phyloP scores from a whole-genome alignment of 2,113 vertebrate genomes.

The Ranitomeya imitator region DNA sequence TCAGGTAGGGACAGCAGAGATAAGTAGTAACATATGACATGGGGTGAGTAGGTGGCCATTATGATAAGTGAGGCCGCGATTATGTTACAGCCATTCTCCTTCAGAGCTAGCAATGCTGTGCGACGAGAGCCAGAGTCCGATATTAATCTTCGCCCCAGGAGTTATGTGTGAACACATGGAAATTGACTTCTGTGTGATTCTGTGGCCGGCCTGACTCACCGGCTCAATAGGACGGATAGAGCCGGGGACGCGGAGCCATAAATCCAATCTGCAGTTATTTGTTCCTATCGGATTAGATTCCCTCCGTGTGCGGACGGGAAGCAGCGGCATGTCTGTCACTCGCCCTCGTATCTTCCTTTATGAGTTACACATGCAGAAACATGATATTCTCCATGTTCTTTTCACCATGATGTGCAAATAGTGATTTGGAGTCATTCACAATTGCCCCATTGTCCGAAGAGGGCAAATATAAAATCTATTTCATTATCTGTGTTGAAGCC shows the following conservation, averaged over 20 bases:
- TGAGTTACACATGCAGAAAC: neutral
- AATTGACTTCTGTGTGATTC: neutral
- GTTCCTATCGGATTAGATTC: neutral
- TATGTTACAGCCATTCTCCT: neutral
- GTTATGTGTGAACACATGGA: neutral
- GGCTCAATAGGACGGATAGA: neutral
- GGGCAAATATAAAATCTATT: too few relatives aligned
- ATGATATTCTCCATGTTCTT: neutral
- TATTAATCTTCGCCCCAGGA: neutral
- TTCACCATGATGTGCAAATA: too few relatives aligned
- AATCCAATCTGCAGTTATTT: neutral
- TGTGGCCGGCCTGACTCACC: neutral
- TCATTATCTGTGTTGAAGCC: too few relatives aligned
- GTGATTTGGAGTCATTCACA: too few relatives aligned
- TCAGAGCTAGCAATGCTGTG: neutral
- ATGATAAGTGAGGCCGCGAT: neutral
- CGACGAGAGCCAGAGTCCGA: neutral
- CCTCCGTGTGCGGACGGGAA: neutral
- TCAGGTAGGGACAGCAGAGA: neutral
- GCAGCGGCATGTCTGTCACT: neutral
- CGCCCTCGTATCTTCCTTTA: neutral
- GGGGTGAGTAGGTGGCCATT: neutral
- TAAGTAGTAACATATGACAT: neutral
- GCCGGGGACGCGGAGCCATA: neutral
- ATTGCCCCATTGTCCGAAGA: too few relatives aligned